Percentiles rank a stretch among this genome's conserved stretches.
These are phyloP conservation scores for Diploptera punctata DNA, from an alignment of 2,888 invertebrate genomes.

Conservation along the genomic window DNA sequence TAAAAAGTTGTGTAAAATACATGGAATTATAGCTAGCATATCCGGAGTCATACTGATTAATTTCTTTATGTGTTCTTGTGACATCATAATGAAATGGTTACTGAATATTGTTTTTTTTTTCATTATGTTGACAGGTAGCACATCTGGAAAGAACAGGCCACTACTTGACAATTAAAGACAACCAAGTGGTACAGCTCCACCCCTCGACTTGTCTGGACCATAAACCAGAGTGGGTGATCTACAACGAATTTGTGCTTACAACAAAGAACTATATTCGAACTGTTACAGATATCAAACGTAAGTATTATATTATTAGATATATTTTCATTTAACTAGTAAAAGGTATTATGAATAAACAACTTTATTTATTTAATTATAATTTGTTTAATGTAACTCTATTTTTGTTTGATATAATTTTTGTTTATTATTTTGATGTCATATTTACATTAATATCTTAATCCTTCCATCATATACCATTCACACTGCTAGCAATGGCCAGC, in stretches of 20 bases:
- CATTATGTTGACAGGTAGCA: slow-evolving; percentile 78
- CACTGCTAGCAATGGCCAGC: too few species aligned
- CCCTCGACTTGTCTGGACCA: slow-evolving; percentile 99
- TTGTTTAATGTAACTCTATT: too few species aligned
- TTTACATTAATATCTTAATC: too few species aligned
- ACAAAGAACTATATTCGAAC: slow-evolving; percentile 99
- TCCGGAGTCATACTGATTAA: too few species aligned
- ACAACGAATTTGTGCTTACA: slow-evolving; percentile 99
- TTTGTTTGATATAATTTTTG: too few species aligned
- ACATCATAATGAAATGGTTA: too few species aligned
- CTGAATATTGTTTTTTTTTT: too few species aligned
- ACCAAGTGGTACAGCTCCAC: slow-evolving; percentile 98
- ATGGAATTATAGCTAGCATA: too few species aligned
- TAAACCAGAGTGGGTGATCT: slow-evolving; percentile 99
- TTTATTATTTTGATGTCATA: neutral
- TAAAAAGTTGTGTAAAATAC: too few species aligned
- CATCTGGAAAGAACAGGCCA: slow-evolving; percentile 98
- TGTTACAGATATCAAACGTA: slow-evolving; percentile 98
- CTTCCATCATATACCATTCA: too few species aligned
- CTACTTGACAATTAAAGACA: slow-evolving; percentile 98
- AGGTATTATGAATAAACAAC: neutral
- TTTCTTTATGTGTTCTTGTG: too few species aligned
- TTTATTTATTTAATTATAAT: neutral
- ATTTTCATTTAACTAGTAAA: neutral
- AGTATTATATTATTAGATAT: slow-evolving; percentile 60